Evolutionary conservation across 2,797 vertebrate genomes (phyloP), one percentile per base, ranked within the genome.

Genomic region (Argentina silus): DNA sequence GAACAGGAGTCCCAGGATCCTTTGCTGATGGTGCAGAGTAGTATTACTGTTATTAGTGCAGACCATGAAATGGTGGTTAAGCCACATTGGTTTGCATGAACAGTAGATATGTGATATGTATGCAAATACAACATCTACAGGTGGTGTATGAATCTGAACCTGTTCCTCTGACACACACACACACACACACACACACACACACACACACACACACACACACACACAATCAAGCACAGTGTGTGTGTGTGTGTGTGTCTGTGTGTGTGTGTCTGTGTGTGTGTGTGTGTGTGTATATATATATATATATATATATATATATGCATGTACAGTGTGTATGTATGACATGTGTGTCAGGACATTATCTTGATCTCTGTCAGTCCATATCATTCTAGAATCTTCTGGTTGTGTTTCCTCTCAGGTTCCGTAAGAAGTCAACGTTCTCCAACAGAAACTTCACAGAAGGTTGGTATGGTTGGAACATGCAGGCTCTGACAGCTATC

Each of bases 361-460:
- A 36, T 36, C 27, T 36, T 36, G 27, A 36, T 36, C 27, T 36
- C 27, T 36, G 27, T 36, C 27, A 4, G 27, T 36, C 27, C 27
- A 36, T 36, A 36, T 36, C 27, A 60, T 23, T 56, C 55, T n/a
- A 19, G n/a, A 7, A 17, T 19, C n/a, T 56, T 7, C 11, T 14
- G 36, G 12, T 11, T 14, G 50, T 73, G 42, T 77, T 80, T 44
- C 78, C 60, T 77, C 73, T 66, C 87, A 99, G 98, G 81, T 93
- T 96, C 79, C 94, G 97, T 83, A 98, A 95, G 90, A 99, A 96
- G 88, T 96, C 95, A 4, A 95, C 94, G 23, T 96, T 99, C 88
- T 95, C 95, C 86, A 97, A 68, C 67, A 94, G 94, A 76, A 93
- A 84, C 81, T 96, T 95, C 78, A 98, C 97, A 21, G 97, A 99